Evolutionary conservation across 2,797 vertebrate species (phyloP).

Genomic region (Artibeus jamaicensis): DNA sequence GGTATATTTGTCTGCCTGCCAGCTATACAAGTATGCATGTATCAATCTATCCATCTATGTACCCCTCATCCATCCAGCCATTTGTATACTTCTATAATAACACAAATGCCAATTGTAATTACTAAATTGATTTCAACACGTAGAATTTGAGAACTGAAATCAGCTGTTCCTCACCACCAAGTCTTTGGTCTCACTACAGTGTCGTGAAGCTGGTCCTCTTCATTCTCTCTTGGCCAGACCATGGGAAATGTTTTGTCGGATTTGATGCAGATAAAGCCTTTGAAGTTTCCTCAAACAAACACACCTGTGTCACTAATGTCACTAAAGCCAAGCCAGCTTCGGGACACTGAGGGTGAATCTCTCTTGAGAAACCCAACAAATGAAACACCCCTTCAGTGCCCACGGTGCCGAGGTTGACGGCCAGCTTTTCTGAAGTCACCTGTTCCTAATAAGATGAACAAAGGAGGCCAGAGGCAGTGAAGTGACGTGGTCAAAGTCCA

Average conservation of each 20-base stretch:
- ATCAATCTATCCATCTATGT: neutral
- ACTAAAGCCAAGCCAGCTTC: neutral
- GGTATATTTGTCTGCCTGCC: neutral
- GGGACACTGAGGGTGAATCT: neutral
- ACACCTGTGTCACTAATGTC: neutral
- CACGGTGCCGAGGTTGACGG: neutral
- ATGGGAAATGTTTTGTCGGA: neutral
- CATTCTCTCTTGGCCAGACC: neutral
- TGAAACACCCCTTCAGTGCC: neutral
- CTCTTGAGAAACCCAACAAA: neutral
- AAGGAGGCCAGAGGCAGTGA: neutral
- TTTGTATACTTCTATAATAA: neutral
- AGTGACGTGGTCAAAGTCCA: neutral
- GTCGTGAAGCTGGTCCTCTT: neutral
- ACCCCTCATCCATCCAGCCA: neutral
- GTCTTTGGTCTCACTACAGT: neutral
- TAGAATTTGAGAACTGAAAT: neutral
- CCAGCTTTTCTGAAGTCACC: neutral
- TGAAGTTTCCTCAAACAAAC: neutral
- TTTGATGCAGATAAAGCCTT: neutral
- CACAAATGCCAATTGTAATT: neutral
- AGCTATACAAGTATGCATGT: neutral
- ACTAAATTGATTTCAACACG: neutral
- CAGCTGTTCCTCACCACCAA: neutral
- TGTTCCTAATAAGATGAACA: neutral